These are phyloP conservation scores for Deilephila elpenor DNA, from an alignment of 2,888 invertebrate genomes.

Conservation along the genomic window DNA sequence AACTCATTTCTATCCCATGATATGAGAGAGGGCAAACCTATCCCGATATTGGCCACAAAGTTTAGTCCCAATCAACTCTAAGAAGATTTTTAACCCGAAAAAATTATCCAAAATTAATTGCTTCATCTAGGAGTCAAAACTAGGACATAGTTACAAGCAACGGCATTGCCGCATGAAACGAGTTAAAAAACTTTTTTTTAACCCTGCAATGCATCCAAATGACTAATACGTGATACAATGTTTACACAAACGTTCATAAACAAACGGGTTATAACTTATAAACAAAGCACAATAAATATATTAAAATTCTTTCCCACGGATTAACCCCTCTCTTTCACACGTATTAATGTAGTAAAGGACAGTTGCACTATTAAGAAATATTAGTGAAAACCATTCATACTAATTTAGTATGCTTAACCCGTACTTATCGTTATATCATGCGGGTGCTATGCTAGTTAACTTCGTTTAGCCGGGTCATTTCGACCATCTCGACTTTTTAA, in stretches of 20 bases:
- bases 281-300: constrained; percentile 55
- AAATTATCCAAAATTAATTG: too few relatives aligned
- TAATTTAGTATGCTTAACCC: constrained; percentile 57
- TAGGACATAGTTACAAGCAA: neutral
- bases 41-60: too few relatives aligned
- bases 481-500: neutral
- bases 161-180: neutral
- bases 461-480: constrained; percentile 14
- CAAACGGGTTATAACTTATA: constrained; percentile 34
- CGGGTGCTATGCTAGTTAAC: constrained; percentile 45
- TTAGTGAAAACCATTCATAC: constrained; percentile 52
- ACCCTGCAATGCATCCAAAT: neutral
- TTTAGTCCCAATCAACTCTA: too few relatives aligned
- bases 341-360: constrained; percentile 38
- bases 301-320: constrained; percentile 58
- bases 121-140: neutral
- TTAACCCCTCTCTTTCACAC: constrained; percentile 45
- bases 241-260: constrained; percentile 21
- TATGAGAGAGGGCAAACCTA: neutral
- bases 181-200: neutral
- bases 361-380: constrained; percentile 27
- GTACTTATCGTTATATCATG: constrained; percentile 54
- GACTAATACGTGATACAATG: constrained; percentile 18
- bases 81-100: too few relatives aligned
- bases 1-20: too few relatives aligned